phyloP scores from a whole-genome alignment of 2,888 invertebrate species.

The Emmelina monodactyla region DNA sequence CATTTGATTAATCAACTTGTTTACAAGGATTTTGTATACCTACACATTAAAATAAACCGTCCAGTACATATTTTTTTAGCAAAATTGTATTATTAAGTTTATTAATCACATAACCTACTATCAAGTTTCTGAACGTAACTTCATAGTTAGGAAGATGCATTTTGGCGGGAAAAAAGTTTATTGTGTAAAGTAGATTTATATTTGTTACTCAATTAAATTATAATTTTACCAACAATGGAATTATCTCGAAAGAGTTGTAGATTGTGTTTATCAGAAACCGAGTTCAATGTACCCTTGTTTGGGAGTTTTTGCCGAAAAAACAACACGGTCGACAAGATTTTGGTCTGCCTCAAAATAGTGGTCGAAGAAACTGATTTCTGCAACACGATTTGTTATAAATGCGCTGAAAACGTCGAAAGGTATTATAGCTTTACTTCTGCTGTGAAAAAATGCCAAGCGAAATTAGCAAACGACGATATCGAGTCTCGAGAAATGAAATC shows the following conservation, averaged over 20 bases:
- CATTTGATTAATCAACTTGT: no score
- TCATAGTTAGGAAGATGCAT: not conserved
- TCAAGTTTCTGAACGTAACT: slow-evolving; percentile 1
- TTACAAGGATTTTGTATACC: no score
- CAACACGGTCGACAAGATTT: slow-evolving; percentile 41
- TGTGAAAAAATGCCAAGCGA: slow-evolving; percentile 38
- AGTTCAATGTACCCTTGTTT: slow-evolving; percentile 44
- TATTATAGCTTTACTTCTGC: slow-evolving; percentile 38
- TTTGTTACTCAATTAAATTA: not conserved
- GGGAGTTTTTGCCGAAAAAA: slow-evolving; percentile 35
- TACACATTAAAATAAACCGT: no score
- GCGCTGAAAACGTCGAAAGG: slow-evolving; percentile 41
- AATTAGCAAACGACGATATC: slow-evolving; percentile 19
- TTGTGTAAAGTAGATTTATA: no score
- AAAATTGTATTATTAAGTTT: not conserved
- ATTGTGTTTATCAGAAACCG: slow-evolving; percentile 39
- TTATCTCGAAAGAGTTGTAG: slow-evolving; percentile 38
- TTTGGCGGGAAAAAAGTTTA: not conserved
- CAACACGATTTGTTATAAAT: slow-evolving; percentile 44
- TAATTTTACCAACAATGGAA: slow-evolving; percentile 29
- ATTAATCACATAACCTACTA: not conserved
- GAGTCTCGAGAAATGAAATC: slow-evolving; percentile 19
- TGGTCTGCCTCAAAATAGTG: slow-evolving; percentile 37
- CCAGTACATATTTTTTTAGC: no score
- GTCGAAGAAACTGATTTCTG: slow-evolving; percentile 40